Base-by-base conservation (phyloP, 2,113 vertebrate species). In the Myiozetetes cayanensis region DNA sequence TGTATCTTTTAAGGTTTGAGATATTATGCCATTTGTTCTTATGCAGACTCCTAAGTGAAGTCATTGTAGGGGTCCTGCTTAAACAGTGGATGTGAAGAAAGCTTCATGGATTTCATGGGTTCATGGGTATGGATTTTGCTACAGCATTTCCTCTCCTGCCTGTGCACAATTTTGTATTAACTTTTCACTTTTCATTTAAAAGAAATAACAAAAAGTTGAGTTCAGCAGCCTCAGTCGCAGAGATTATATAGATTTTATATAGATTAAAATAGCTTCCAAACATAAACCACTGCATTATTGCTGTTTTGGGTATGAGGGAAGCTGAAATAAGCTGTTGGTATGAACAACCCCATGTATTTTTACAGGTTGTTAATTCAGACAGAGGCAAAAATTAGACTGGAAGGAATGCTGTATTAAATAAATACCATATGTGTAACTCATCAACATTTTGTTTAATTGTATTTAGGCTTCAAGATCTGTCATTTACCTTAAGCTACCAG, bases 1-100 rank as follows among this genome's bases (percentile, higher is more conserved):
- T 97, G 92, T 91, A 87, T 85, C 90, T 90, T 86, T 96, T 93
- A 96, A 90, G 89, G 76, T 90, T 89, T 58, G 77, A 90, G 93
- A 90, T 88, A 92, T 68, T 68, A 80, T 81, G 83, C 76, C 56
- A 92, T 94, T 96, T 96, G 73, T 85, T 95, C 88, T 87, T 92
- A 70, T 46, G 79, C 56, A 76, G 37, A 11, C 56, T 89, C 73
- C 76, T 81, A 76, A 88, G 35, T 78, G 73, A 93, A 96, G 83
- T 85, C 70, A 58, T 95, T 96, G 94, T 90, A 72, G 93, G 92
- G 65, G 90, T 92, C 89, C 93, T 82, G 80, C 50, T 84, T 93
- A 94, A 94, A 87, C 84, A 93, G 86, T 61, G 76, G n/a, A 90
- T 2, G 89, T 91, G 86, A 90, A 82, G 85, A 95, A 94, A 95